Base-by-base conservation (phyloP, 1,140 invertebrate species). In the Diorhabda sublineata region DNA sequence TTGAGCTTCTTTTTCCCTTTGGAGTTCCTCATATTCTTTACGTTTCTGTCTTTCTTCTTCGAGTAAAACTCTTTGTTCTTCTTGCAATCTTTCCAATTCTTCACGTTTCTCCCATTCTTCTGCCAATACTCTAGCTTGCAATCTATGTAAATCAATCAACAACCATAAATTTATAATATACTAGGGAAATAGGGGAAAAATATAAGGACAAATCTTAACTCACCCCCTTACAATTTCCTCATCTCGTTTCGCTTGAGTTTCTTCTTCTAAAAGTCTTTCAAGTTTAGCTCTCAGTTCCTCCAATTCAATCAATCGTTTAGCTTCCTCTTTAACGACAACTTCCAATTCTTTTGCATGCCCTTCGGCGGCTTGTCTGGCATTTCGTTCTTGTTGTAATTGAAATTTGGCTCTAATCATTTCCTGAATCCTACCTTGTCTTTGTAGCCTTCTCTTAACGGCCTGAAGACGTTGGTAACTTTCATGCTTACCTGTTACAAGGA, bases 51-150 rank as follows among this genome's bases (percentile, higher is more conserved):
- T 85, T 79, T 93, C 91, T 74, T 88, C 85, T 78, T 91, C 88
- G 61, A 93, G 78, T 73, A 93, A 82, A 74, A 86, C 79, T 66
- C 86, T 85, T 76, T 93, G 91, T 78, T 93, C 90, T 75, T 88
- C 85, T 80, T 93, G 91, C 8, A 93, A 78, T 66, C 84, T 83
- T 81, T 94, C 92, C 58, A 94, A 78, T 79, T 93, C 89, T 78
- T 92, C 91, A 72, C 91, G 77, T 77, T 89, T 90, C 75, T 92
- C 90, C 90, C 91, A 93, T 83, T 93, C 92, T 82, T 94, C 92
- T 56, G 88, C 85, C 64, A 94, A 81, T 58, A 94, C 88, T 75
- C 87, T 85, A 7, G 90, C 89, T 82, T 92, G 90, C 62, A 92
- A 80, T 62, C 65, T 67, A 42, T 1, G 26, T 26, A 26, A 26